Conservation (phyloP, 1,140 invertebrate genomes). For the Pseudomyrmex dendroicus region DNA sequence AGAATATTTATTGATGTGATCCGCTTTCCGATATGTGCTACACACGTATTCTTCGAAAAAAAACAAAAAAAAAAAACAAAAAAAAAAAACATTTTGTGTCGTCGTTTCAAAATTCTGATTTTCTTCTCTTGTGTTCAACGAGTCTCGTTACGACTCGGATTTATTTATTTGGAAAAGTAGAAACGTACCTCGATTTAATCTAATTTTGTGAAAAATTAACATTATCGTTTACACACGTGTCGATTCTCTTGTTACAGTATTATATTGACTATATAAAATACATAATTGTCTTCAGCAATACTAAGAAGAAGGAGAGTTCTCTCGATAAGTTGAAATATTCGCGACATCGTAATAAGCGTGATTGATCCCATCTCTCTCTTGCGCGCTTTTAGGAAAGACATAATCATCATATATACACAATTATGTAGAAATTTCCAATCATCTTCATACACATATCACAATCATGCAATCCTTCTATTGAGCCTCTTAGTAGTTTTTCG, state of each 20-base stretch:
- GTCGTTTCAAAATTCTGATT: conserved; percentile 10
- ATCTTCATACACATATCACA: conserved; percentile 59
- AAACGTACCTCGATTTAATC: not conserved
- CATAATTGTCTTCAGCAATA: conserved; percentile 67
- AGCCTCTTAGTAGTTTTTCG: not conserved
- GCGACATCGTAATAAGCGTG: not conserved
- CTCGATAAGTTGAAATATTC: not conserved
- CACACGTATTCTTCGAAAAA: conserved; percentile 48
- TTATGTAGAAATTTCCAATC: conserved; percentile 52
- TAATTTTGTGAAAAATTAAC: not conserved
- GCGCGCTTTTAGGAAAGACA: conserved; percentile 1
- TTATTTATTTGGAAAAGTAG: not conserved
- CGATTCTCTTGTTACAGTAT: not conserved
- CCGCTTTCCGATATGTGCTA: not conserved
- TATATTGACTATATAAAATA: conserved; percentile 2
- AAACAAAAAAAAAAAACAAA: not conserved
- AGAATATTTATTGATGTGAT: conserved; percentile 19
- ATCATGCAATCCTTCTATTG: not conserved
- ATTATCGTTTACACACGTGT: not conserved
- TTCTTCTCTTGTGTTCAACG: conserved; percentile 15
- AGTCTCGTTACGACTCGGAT: not conserved
- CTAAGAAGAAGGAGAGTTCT: conserved; percentile 5
- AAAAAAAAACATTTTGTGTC: not conserved
- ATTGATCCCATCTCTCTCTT: not conserved
- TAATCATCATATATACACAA: conserved; percentile 1